These are phyloP conservation scores for Lucilia cuprina DNA, from an alignment of 1,140 invertebrate species.

Conservation along the genomic window DNA sequence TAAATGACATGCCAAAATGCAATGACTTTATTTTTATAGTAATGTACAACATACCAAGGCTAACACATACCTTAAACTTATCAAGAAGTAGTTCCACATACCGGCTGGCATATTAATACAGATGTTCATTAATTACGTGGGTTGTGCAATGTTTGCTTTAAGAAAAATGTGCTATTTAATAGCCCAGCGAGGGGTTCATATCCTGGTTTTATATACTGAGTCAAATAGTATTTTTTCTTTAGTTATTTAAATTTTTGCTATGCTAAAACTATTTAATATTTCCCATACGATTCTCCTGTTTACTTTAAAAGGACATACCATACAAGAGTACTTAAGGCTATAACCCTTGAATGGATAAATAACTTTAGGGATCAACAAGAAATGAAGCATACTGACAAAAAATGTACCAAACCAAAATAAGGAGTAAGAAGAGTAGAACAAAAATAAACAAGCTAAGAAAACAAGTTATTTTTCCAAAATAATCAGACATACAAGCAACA, in stretches of 20 bases:
- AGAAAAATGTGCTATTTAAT: too few relatives aligned
- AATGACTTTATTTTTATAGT: neutral
- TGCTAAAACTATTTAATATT: neutral
- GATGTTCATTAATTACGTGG: too few relatives aligned
- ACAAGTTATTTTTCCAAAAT: slow-evolving; percentile 13
- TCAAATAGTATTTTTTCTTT: too few relatives aligned
- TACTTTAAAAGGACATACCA: neutral
- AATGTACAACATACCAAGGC: neutral
- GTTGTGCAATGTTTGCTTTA: too few relatives aligned
- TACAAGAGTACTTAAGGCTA: slow-evolving; percentile 12
- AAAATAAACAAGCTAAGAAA: slow-evolving; percentile 3
- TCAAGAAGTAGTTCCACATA: neutral
- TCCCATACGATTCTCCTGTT: too few relatives aligned
- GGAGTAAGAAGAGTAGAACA: neutral
- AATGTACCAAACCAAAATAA: neutral
- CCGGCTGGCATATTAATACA: too few relatives aligned
- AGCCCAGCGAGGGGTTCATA: too few relatives aligned
- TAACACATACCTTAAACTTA: neutral
- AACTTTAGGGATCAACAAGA: slow-evolving; percentile 30
- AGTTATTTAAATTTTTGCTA: neutral
- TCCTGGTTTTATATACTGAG: too few relatives aligned
- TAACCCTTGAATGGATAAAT: slow-evolving; percentile 28
- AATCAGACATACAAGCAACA: neutral
- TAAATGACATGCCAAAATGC: slow-evolving; percentile 27
- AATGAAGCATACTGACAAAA: slow-evolving; percentile 23